phyloP scores from a whole-genome alignment of 2,113 vertebrate species.

The Oceanodroma tethys region DNA sequence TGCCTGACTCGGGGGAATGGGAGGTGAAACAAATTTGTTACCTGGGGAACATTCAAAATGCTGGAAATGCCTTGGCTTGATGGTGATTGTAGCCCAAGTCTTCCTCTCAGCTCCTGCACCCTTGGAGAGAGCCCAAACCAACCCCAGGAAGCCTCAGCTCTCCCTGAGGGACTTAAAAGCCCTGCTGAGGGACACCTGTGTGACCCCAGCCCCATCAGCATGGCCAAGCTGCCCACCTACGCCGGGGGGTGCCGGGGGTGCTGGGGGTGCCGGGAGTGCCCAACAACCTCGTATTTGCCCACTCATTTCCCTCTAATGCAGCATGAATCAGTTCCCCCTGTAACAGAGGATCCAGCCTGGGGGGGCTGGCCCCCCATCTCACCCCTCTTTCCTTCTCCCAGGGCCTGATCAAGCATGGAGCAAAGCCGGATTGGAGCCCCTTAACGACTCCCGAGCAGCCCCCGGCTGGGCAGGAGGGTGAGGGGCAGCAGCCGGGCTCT shows the following conservation, averaged over 20 bases:
- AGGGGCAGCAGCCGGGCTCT: neutral
- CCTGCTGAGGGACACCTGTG: neutral
- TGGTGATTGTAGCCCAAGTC: neutral
- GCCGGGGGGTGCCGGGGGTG: neutral
- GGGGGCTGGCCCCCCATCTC: neutral
- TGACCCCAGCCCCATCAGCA: neutral
- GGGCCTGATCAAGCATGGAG: conserved; percentile 7
- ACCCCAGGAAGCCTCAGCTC: neutral
- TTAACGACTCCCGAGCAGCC: neutral
- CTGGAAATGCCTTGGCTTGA: neutral
- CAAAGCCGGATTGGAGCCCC: conserved; percentile 26
- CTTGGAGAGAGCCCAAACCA: neutral
- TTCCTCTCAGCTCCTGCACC: neutral
- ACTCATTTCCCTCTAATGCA: conserved; percentile 30
- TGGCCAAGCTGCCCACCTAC: neutral
- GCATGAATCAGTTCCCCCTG: neutral
- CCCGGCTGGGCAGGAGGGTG: neutral
- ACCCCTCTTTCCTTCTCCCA: neutral
- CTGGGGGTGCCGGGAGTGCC: neutral
- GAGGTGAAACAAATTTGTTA: neutral
- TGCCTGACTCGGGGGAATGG: fast-evolving
- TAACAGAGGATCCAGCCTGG: neutral
- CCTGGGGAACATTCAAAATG: neutral
- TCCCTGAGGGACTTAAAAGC: neutral
- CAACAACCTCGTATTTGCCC: neutral